Conservation (phyloP, 2,113 vertebrate genomes). For the human region GRCh38 chr17:41790001-41790500, state of each 20-base stretch:
- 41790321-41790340: not conserved
- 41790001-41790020: not conserved
- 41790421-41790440: too few relatives aligned
- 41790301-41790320: not conserved
- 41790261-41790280: slow-evolving; percentile 18
- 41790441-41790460: too few relatives aligned
- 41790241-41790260: not conserved
- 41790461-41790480: too few relatives aligned
- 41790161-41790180: not conserved
- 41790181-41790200: not conserved
- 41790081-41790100: not conserved
- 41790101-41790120: not conserved
- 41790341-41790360: too few relatives aligned
- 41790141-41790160: not conserved
- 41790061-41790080: not conserved
- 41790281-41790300: slow-evolving; percentile 20
- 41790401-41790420: too few relatives aligned
- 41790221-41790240: not conserved
- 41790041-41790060: not conserved
- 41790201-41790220: not conserved
- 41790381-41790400: too few relatives aligned
- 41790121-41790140: not conserved
- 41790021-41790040: not conserved
- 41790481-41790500: too few relatives aligned
- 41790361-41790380: too few relatives aligned